A percentile compares a stretch with the other conserved stretches of the same genome.
phyloP scores from a whole-genome alignment of 2,888 invertebrate species.

The Sceliomorpha sp. region DNA sequence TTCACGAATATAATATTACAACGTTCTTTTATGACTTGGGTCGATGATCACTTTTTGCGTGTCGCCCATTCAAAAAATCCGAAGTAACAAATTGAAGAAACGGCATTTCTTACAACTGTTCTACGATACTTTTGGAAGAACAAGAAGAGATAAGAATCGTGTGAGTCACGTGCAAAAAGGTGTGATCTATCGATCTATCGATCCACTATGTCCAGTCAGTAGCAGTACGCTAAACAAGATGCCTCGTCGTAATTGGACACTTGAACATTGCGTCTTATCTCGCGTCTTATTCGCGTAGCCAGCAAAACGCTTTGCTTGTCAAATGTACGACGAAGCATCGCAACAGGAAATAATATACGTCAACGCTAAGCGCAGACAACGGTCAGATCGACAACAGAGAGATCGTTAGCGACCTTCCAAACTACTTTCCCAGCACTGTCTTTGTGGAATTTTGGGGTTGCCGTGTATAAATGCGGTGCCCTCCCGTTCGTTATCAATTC shows the following conservation, averaged over 20 bases:
- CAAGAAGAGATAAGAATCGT: constrained; percentile 7
- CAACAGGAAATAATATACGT: constrained; percentile 20
- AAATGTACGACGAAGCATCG: constrained; percentile 26
- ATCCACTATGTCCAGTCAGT: constrained; percentile 49
- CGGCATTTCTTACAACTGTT: too few relatives aligned
- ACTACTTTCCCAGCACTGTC: not conserved
- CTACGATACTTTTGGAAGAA: too few relatives aligned
- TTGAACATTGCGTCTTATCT: not conserved
- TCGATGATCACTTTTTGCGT: too few relatives aligned
- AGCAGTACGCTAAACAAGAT: constrained; percentile 36
- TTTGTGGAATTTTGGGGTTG: not conserved
- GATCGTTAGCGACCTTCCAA: not conserved
- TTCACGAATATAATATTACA: too few relatives aligned
- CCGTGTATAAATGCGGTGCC: not conserved
- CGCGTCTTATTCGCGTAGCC: not conserved
- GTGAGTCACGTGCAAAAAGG: constrained; percentile 34
- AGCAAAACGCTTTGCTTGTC: not conserved
- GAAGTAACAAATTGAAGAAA: too few relatives aligned
- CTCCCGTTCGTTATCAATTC: not conserved
- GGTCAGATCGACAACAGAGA: not conserved
- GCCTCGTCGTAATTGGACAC: constrained; percentile 10
- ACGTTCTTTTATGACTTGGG: too few relatives aligned
- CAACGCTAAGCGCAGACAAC: constrained; percentile 23
- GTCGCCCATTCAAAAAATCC: too few relatives aligned
- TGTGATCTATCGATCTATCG: constrained; percentile 54